These are phyloP conservation scores for Rhagophthalmus giganteus DNA, from an alignment of 2,888 invertebrate genomes.

Conservation along the genomic window DNA sequence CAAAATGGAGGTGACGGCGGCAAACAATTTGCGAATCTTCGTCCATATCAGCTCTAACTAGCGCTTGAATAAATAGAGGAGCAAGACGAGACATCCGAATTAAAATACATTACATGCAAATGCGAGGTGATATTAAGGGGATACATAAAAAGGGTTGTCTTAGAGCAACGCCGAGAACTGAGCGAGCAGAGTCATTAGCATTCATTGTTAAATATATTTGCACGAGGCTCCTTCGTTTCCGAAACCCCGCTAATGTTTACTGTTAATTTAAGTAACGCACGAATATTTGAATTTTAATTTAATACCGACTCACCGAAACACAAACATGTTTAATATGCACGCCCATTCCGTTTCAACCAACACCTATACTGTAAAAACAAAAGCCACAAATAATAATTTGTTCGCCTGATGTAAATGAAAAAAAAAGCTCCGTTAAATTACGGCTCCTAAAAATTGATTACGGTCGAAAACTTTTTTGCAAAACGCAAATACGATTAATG, in stretches of 20 bases:
- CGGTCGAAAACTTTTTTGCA: too few species aligned
- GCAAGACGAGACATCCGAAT: conserved; percentile 37
- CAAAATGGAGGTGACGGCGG: conserved; percentile 21
- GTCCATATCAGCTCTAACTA: conserved; percentile 35
- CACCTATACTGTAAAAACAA: not conserved
- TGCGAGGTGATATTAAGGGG: conserved; percentile 44
- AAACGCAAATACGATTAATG: too few species aligned
- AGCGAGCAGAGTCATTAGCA: conserved; percentile 44
- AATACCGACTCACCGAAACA: conserved; percentile 11
- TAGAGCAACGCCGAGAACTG: conserved; percentile 33
- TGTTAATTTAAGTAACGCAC: conserved; percentile 46
- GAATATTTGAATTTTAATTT: conserved; percentile 33
- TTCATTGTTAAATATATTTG: conserved; percentile 51
- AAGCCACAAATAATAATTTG: not conserved
- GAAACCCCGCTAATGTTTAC: conserved; percentile 48
- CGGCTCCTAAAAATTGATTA: not conserved
- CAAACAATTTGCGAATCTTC: conserved; percentile 26
- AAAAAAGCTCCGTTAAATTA: not conserved
- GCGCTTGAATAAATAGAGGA: conserved; percentile 34
- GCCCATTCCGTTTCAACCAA: not conserved
- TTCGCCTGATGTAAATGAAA: not conserved
- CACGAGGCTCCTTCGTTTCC: conserved; percentile 46
- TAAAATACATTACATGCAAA: conserved; percentile 50
- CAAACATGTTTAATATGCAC: conserved; percentile 19
- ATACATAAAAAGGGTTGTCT: conserved; percentile 47